Evolutionary conservation across 2,797 vertebrate genomes (phyloP).

Genomic region (Hipposideros larvatus): DNA sequence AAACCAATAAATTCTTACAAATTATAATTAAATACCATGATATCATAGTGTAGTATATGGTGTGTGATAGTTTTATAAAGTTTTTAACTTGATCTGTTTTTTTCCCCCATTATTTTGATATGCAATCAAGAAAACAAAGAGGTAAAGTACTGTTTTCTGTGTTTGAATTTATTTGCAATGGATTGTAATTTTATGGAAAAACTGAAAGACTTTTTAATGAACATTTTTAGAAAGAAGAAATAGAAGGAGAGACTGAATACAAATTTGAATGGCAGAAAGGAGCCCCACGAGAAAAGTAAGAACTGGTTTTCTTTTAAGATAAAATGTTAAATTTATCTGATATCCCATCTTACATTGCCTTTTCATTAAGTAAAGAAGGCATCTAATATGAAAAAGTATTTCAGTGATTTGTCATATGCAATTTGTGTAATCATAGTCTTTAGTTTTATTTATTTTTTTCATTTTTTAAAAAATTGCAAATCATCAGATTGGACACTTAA

Average conservation of each 20-base stretch:
- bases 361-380: conserved; percentile 37
- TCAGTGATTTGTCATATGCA: background rate
- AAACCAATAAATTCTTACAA: conserved; percentile 59
- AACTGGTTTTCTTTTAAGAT: conserved; percentile 38
- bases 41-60: background rate
- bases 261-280: conserved; percentile 99
- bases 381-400: conserved; percentile 21
- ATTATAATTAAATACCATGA: conserved; percentile 8
- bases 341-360: background rate
- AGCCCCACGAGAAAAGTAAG: conserved; percentile 98
- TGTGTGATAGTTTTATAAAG: conserved; percentile 27
- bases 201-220: conserved; percentile 57
- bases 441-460: background rate
- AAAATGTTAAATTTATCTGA: conserved; percentile 6
- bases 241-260: conserved; percentile 96
- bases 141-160: conserved; percentile 85
- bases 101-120: conserved; percentile 76
- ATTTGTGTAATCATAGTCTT: background rate
- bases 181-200: conserved; percentile 67
- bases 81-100: conserved; percentile 77
- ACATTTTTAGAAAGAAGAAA: conserved; percentile 92
- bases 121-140: conserved; percentile 90
- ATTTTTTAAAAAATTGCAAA: conserved; percentile 22
- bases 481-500: background rate
- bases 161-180: conserved; percentile 59